Evolutionary conservation across 2,797 vertebrate genomes (phyloP), one percentile per base, ranked within the genome.

Genomic region (Chelidonichthys spinosus): DNA sequence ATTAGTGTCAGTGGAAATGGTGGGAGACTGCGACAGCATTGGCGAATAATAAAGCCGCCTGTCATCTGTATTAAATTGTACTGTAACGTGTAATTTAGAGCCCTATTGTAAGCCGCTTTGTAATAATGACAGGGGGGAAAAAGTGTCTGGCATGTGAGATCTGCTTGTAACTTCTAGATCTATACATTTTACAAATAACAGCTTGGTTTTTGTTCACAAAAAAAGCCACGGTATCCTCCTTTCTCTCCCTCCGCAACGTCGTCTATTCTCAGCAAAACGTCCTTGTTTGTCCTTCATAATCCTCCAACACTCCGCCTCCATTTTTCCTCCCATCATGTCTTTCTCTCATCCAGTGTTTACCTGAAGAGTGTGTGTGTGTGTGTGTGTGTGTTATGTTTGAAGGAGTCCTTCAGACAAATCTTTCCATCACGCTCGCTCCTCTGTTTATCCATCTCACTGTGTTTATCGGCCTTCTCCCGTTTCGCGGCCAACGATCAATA

Each of bases 251-350:
- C 73, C 74, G 76, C 74, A 73, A 64, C 67, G 37, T 60, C 39
- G 40, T 54, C 72, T 82, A 76, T 78, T 81, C 68, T 75, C 76
- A 32, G 80, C 81, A 76, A 82, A 25, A 82, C 2, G n/a, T 78
- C 81, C 76, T 77, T 63, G 53, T 59, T 74, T 72, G 87, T 84
- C 88, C 89, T 90, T 89, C 87, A 81, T 70, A 77, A 71, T 79
- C 71, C 71, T 81, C 71, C 46, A 33, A 33, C 53, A 2, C 58
- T 18, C 66, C 55, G 65, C 52, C 60, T 78, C 46, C 36, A 25
- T 63, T 79, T 67, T 74, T 64, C 66, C 25, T 70, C 15, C 55
- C 11, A 11, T 36, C 58, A 66, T 37, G 54, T 58, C 63, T 64
- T 58, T 59, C 50, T 71, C 56, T 65, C 18, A 1, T 5, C 61